Conservation (phyloP, 2,888 invertebrate species). For the Melolontha melolontha region DNA sequence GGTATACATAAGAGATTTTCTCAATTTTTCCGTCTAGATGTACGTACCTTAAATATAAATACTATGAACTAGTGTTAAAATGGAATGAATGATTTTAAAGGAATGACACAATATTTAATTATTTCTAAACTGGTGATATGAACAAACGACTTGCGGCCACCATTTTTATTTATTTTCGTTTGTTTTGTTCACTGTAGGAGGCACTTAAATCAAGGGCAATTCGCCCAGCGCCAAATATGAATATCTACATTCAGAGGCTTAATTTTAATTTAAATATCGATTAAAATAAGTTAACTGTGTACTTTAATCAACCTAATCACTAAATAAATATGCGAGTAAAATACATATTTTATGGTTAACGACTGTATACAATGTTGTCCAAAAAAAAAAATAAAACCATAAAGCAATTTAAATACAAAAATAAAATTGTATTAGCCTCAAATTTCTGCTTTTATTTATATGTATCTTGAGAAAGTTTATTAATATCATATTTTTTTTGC, state of each 20-base stretch:
- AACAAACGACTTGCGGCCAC: conserved; percentile 56
- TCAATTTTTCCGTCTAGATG: neutral
- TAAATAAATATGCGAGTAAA: no score
- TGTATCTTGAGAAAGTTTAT: no score
- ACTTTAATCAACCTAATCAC: no score
- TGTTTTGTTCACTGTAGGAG: conserved; percentile 49
- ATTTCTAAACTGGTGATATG: conserved; percentile 36
- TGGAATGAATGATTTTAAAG: conserved; percentile 41
- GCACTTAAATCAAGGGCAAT: conserved; percentile 52
- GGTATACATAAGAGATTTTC: neutral
- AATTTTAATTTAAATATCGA: neutral
- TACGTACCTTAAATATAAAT: conserved; percentile 46
- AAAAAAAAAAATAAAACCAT: no score
- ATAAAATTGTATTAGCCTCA: no score
- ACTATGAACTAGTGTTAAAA: conserved; percentile 35
- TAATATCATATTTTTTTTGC: no score
- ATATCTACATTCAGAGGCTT: conserved; percentile 23
- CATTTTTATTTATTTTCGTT: conserved; percentile 59
- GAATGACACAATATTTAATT: conserved; percentile 45
- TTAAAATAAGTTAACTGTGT: neutral
- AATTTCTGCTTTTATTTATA: no score
- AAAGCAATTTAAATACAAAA: no score
- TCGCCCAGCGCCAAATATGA: conserved; percentile 52
- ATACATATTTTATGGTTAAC: no score
- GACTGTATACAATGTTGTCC: no score